Base-by-base conservation (phyloP, 37 sponge, comb jelly and placozoan species). In the Halisarca cf. caerulea region DNA sequence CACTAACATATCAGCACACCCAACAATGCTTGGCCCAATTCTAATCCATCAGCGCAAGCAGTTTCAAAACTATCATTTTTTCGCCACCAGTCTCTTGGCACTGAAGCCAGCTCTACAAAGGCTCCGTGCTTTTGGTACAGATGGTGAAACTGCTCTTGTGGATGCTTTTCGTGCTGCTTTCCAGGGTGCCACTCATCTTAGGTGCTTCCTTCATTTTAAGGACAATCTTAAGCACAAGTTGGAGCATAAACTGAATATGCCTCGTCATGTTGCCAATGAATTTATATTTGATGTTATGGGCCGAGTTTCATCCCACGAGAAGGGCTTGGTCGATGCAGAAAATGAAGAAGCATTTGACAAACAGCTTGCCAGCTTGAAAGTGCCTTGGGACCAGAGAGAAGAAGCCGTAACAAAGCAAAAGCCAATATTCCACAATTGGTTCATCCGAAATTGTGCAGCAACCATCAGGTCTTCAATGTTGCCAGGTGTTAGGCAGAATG, bases 171-270 rank as follows among this genome's bases (percentile, higher is more conserved):
- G 41, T n/a, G 59, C 53, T 34, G 79, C 53, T 30, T 84, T 89
- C 53, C 89, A 84, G 25, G 51, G 23, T 84, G 84, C 89, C 18
- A 8, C 37, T 2, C 84, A 84, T 43, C 38, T 89, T 8, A 57
- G 79, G 15, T 89, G 89, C 47, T 89, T 89, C 57, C n/a, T 79
- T 24, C 89, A 89, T 51, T 69, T 89, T 21, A 75, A 82, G 42
- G 37, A 39, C 58, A 89, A 89, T 68, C 24, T 89, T 23, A 17
- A 59, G 15, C 41, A 64, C 34, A 84, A 84, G 51, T 35, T 60
- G 40, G 32, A 34, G 15, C 32, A 78, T 41, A n/a, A 72, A 23
- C 74, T 72, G 23, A 36, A 35, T n/a, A 36, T 72, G 23, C 39
- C 74, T 37, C 30, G 37, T 6, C n/a, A 8, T 72, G 37, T 72